Evolutionary conservation across 1,140 invertebrate genomes (phyloP), one percentile per base, ranked within the genome.

Genomic region (Caenorhabditis latens): DNA sequence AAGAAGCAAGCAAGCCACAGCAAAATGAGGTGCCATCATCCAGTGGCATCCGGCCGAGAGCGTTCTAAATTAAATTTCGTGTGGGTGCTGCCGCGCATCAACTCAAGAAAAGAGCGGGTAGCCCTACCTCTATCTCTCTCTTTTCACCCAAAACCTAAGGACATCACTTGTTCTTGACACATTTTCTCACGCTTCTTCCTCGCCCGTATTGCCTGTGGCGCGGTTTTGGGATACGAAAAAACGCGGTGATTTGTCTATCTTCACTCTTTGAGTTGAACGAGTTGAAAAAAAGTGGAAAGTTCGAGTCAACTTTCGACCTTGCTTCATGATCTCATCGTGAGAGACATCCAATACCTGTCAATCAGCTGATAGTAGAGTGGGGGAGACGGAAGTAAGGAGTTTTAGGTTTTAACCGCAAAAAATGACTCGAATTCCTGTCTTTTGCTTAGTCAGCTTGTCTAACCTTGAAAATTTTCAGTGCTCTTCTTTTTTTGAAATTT

Each of bases 31-130:
- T 79, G 71, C 71, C 71, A 79, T 79, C 71, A 79, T 79, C 71
- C 46, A 79, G 71, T 79, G 21, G 71, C 71, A 79, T 79, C 71
- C 71, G 46, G 71, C 71, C 71, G 71, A 79, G 43, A 79, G 71
- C 71, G 71, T 79, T 79, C 71, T 79, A 79, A 79, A 79, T 79
- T 79, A 79, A 79, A 79, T 79, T 79, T 79, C 71, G 71, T 79
- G 71, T 46, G 71, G 50, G 71, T 32, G 32, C 32, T 32, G 32
- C 32, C 71, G 71, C 71, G 40, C 71, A 79, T 79, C 71, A 79
- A 79, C 46, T 79, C 71, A 50, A 48, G 61, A 32, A n/a, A 71
- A 79, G 71, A 79, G 71, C 71, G 24, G 71, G 71, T n/a, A n/a
- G n/a, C n/a, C 71, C 53, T 46, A 79, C 71, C 71, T 79, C 71